These are phyloP conservation scores for Porites divaricata DNA, from an alignment of 92 coral and sea anemone species.

Conservation along the genomic window DNA sequence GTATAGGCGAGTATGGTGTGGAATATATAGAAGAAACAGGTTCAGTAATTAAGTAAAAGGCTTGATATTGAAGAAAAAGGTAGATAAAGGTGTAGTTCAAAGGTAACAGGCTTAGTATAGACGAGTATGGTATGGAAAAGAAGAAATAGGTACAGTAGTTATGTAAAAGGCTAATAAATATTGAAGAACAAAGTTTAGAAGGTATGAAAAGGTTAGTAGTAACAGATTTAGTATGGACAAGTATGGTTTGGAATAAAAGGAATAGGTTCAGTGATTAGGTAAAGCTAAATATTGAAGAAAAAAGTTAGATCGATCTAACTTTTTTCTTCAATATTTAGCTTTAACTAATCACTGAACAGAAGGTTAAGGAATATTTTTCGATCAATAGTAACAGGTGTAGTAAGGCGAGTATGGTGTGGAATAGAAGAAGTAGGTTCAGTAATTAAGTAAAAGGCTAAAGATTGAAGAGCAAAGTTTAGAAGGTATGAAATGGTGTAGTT, in stretches of 20 bases:
- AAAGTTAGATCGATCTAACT: too few relatives aligned
- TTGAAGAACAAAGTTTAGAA: too few relatives aligned
- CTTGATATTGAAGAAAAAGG: not conserved
- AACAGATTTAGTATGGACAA: too few relatives aligned
- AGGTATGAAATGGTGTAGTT: not conserved
- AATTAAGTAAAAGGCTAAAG: too few relatives aligned
- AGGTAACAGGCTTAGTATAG: not conserved
- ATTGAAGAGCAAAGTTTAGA: not conserved
- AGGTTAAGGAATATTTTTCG: too few relatives aligned
- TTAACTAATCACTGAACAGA: not conserved
- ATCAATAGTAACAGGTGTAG: not conserved
- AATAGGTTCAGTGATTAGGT: not conserved
- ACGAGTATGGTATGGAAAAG: too few relatives aligned
- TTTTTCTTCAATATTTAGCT: too few relatives aligned
- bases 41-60: not conserved
- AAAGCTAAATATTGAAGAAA: too few relatives aligned
- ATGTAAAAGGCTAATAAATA: not conserved
- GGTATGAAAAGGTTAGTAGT: too few relatives aligned
- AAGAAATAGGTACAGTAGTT: not conserved
- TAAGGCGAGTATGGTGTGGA: not conserved
- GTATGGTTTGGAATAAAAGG: not conserved
- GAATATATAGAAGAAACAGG: not conserved
- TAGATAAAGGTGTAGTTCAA: not conserved
- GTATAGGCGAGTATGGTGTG: not conserved
- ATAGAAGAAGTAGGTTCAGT: not conserved